Evolutionary conservation across 1,140 invertebrate genomes (phyloP).

Genomic region (Oreohelix idahoensis): DNA sequence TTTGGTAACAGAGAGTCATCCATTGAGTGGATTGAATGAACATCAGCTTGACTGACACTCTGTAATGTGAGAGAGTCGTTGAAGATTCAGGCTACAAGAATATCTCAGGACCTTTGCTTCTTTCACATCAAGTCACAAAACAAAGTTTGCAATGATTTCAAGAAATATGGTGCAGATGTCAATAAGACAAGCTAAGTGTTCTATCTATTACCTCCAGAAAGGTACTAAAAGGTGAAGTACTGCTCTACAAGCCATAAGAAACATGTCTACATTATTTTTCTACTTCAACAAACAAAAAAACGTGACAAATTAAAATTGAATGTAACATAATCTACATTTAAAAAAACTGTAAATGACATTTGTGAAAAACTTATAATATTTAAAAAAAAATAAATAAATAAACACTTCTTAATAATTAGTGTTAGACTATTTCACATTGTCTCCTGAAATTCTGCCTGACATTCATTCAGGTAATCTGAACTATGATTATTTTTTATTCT

Average conservation of each 20-base stretch:
- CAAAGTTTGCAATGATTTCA: not conserved
- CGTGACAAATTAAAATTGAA: no score
- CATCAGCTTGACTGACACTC: slow-evolving; percentile 15
- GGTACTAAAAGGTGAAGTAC: not conserved
- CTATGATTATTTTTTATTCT: no score
- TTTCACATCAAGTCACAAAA: not conserved
- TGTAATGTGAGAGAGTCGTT: not conserved
- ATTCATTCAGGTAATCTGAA: no score
- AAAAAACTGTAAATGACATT: no score
- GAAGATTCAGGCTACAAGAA: not conserved
- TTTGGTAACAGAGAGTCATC: slow-evolving; percentile 15
- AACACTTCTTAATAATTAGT: no score
- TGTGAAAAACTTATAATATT: no score
- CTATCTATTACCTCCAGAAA: not conserved
- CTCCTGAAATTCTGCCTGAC: no score
- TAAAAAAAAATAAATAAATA: no score
- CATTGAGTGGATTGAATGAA: slow-evolving; percentile 32
- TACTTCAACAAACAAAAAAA: not conserved
- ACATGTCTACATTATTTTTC: not conserved
- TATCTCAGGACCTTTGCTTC: not conserved
- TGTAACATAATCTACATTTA: no score
- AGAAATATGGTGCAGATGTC: not conserved
- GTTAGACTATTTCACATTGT: no score
- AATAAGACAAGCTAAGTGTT: not conserved
- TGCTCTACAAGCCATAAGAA: not conserved